phyloP scores from a whole-genome alignment of 1,140 invertebrate genomes.

The Chelonus insularis region DNA sequence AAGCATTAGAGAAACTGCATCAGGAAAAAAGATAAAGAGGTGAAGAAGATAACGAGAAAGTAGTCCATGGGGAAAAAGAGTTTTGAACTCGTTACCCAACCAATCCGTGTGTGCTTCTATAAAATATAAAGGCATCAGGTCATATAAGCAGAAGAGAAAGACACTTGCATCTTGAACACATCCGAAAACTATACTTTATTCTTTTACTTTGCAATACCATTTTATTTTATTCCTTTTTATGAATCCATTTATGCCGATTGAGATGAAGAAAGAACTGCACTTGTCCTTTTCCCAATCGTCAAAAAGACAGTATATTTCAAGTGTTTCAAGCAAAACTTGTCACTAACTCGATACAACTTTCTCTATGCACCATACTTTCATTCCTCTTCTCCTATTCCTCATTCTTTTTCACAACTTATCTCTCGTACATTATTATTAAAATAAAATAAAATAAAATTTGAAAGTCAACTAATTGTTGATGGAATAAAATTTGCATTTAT shows the following conservation, averaged over 20 bases:
- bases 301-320: background rate
- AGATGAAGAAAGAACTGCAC: background rate
- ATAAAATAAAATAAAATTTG: too few species aligned
- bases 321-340: too few species aligned
- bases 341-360: too few species aligned
- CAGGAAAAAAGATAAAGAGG: conserved; percentile 31
- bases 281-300: background rate
- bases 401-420: too few species aligned
- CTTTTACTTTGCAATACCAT: too few species aligned
- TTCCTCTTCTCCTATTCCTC: too few species aligned
- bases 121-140: too few species aligned
- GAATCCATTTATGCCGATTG: conserved; percentile 2
- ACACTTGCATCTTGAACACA: too few species aligned
- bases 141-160: too few species aligned
- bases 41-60: conserved; percentile 37
- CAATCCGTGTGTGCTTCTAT: background rate
- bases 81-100: conserved; percentile 35
- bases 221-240: conserved; percentile 4
- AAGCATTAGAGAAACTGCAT: conserved; percentile 31
- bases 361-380: too few species aligned
- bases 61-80: conserved; percentile 35
- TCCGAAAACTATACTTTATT: too few species aligned
- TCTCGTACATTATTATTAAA: too few species aligned
- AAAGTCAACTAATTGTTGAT: background rate
- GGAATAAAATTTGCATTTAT: background rate